A percentile compares a stretch with the other conserved stretches of the same genome.
phyloP scores from a whole-genome alignment of 2,888 invertebrate genomes.

The Chymomyza fuscimana region DNA sequence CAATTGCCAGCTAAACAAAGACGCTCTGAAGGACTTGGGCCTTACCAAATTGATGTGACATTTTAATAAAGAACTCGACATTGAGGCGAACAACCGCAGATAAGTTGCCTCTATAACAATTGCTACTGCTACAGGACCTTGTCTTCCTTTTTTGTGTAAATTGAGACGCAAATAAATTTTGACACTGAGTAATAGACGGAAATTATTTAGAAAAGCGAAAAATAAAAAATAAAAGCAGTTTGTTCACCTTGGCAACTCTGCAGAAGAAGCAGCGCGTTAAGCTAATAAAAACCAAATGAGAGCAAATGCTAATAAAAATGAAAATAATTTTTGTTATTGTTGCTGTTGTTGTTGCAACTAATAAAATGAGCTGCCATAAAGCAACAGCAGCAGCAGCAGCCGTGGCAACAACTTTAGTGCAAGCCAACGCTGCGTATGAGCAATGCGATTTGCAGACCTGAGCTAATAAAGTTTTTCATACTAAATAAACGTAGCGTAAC shows the following conservation, averaged over 20 bases:
- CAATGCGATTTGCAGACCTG: slow-evolving; percentile 40
- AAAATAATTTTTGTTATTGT: slow-evolving; percentile 63
- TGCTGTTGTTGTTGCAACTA: slow-evolving; percentile 37
- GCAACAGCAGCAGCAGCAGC: slow-evolving; percentile 22
- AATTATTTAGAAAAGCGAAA: neutral
- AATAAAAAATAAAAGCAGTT: slow-evolving; percentile 37
- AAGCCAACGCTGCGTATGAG: slow-evolving; percentile 59
- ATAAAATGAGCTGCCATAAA: slow-evolving; percentile 59
- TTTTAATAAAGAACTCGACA: slow-evolving; percentile 48
- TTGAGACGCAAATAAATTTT: slow-evolving; percentile 53
- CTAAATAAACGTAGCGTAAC: slow-evolving; percentile 62
- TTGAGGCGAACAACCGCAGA: slow-evolving; percentile 55
- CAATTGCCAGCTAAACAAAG: slow-evolving; percentile 26
- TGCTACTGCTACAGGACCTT: slow-evolving; percentile 1
- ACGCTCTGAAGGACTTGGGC: slow-evolving; percentile 7
- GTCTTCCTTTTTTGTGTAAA: neutral
- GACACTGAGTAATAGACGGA: slow-evolving; percentile 18
- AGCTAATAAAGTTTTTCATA: slow-evolving; percentile 56
- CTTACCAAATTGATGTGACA: slow-evolving; percentile 56
- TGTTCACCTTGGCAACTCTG: slow-evolving; percentile 62
- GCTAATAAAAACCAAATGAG: slow-evolving; percentile 54
- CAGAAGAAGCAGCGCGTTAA: slow-evolving; percentile 36
- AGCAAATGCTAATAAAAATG: slow-evolving; percentile 43
- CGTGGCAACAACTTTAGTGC: neutral
- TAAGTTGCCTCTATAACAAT: slow-evolving; percentile 39